Evolutionary conservation across 2,888 invertebrate genomes (phyloP), one percentile per base, ranked within the genome.

Genomic region (Aphodius sticticus): DNA sequence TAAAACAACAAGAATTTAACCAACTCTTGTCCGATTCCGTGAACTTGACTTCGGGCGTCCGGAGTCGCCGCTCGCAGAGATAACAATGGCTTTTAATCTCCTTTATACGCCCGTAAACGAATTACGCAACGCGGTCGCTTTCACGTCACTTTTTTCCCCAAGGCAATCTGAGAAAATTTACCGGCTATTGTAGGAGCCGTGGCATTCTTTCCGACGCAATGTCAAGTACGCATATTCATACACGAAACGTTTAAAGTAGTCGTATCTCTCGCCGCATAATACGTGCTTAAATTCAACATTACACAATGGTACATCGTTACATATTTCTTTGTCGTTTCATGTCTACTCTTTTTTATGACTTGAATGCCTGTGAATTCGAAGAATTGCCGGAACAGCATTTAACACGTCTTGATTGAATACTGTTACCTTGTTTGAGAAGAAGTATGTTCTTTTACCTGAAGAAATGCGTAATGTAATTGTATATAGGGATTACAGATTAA

Each of bases 31-130:
- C 53, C 53, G 53, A 53, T 53, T 53, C 53, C 53, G 53, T 53
- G 53, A 53, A 53, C 53, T 53, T 53, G 53, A 53, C 53, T 53
- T 12, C 53, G 53, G 53, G 53, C 53, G 53, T 53, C 53, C 53
- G 53, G 53, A 53, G 53, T 26, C 26, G 26, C 53, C 3, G 53
- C 12, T 53, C 53, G 53, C 53, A 53, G 53, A 53, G 53, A 53
- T 53, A 53, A 53, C 53, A 53, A 53, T 53, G 53, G 53, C 53
- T 53, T 53, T 53, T 53, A 53, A 53, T 53, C 12, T 53, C 53
- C 53, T 53, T 53, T 53, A 53, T 53, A 53, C 53, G 53, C 53
- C 53, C 53, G 53, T 53, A 53, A 53, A 53, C 53, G 53, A 53
- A 53, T 53, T 53, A 53, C 53, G 53, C 53, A 53, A 53, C 53